Base-by-base conservation (phyloP, 2,797 vertebrate species). In the Lophotriccus pileatus region DNA sequence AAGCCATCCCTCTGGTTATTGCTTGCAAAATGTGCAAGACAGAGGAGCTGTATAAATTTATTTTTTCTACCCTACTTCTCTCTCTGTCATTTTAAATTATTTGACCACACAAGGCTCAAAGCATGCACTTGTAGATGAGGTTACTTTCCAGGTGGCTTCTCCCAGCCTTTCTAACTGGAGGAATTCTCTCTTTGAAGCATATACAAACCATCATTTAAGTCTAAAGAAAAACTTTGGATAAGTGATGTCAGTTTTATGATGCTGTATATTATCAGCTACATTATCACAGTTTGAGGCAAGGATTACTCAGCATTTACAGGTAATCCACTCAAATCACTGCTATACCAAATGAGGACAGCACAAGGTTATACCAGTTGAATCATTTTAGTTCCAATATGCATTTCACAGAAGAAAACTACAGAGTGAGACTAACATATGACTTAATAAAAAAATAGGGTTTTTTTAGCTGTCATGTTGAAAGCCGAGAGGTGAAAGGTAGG, bases 241-340 rank as follows among this genome's bases (percentile, higher is more conserved):
- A 91, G 92, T 12, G 36, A 95, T 95, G 94, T 96, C 96, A 96
- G 89, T 87, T 97, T 97, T 91, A 94, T 93, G 76, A 96, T 84
- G 87, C 83, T 86, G 90, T 94, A 95, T 97, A 96, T 97, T 96
- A 85, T 80, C 49, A 83, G 89, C 84, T 89, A 8, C 87, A 90
- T 95, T 95, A 87, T 87, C 62, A 25, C 91, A 95, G 63, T 96
- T 84, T 84, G 87, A 79, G 59, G 30, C 34, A 95, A 95, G 93
- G 92, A 96, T 97, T 97, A 92, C 59, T 91, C 23, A n/a, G 80
- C 78, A 90, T 18, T 93, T 97, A 87, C 8, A 87, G 49, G 44
- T 95, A 97, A 97, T 95, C 91, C 68, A 64, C 89, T 90, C 89
- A 90, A 75, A 93, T 92, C 93, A 76, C 85, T 88, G 56, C 94